Evolutionary conservation across 2,888 invertebrate genomes (phyloP), one percentile per base, ranked within the genome.

Genomic region (Epiblema foenella): DNA sequence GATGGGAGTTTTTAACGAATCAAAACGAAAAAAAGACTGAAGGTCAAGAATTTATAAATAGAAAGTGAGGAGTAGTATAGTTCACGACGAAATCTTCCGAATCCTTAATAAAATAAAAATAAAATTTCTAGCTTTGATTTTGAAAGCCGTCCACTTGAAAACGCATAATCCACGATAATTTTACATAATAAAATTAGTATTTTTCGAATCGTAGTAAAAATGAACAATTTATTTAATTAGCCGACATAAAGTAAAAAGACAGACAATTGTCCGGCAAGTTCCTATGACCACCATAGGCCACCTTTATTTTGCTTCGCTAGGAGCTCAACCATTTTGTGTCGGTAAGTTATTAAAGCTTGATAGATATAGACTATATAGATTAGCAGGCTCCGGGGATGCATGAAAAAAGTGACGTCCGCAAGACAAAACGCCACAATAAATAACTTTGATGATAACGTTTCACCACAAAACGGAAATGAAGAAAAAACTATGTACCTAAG

Each of bases 401-500:
- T 39, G 4, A 42, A 54, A 18, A 56, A 42, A 24, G 24, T 11
- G 20, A 24, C n/a, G 68, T 15, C 12, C 24, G n/a, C 65, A 18
- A 56, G 66, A 56, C 46, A 49, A 17, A 56, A 60, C 49, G 20
- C 49, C 24, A 49, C 66, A 17, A 60, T 66, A 49, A 60, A 71
- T 49, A 49, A 60, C 39, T 39, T 46, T 29, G 60, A 57, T 70
- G 62, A 58, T 69, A 70, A 67, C 29, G 39, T 67, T 71, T 70
- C 66, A 49, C 59, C 71, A 56, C 67, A 29, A 71, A 62, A 51
- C 74, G 73, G 73, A 74, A 73, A 75, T 75, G 73, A 76, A 76
- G 75, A 80, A 81, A 77, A 76, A 77, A 77, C 49, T 56, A 76
- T 73, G 72, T 71, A 74, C 33, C 17, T 17, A 37, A 71, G 77